Evolutionary conservation across 2,888 invertebrate species (phyloP).

Genomic region (Timema cristinae): DNA sequence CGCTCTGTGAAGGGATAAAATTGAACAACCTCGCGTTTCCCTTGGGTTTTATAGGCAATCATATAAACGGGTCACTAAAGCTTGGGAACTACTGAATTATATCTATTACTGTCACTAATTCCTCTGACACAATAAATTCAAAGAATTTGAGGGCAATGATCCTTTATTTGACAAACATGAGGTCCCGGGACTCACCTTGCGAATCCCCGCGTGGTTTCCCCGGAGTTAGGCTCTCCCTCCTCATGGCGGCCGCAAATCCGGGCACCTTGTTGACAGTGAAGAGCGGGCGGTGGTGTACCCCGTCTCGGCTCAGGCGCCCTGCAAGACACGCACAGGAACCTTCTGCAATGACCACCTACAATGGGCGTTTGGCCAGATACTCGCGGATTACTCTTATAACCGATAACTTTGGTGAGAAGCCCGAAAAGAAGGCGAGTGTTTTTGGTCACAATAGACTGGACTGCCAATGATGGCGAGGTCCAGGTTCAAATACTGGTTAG

Average conservation of each 20-base stretch:
- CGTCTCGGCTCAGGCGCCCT: slow-evolving; percentile 23
- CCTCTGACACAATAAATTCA: too few relatives aligned
- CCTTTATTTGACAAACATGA: too few relatives aligned
- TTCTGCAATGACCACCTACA: not conserved
- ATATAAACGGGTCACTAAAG: too few relatives aligned
- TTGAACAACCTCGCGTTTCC: not conserved
- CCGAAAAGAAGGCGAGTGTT: too few relatives aligned
- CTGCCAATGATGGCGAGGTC: too few relatives aligned
- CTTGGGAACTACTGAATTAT: too few relatives aligned
- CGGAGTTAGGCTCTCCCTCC: slow-evolving; percentile 41
- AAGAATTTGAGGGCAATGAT: too few relatives aligned
- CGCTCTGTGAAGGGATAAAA: not conserved
- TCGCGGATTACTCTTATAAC: too few relatives aligned
- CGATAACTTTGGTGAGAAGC: too few relatives aligned
- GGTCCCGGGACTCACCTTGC: slow-evolving; percentile 22
- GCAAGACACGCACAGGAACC: slow-evolving; percentile 9
- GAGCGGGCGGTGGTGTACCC: slow-evolving; percentile 40
- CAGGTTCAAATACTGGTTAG: too few relatives aligned
- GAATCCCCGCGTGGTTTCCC: slow-evolving; percentile 26
- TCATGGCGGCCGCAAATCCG: slow-evolving; percentile 45
- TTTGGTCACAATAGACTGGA: too few relatives aligned
- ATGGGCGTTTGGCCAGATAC: not conserved
- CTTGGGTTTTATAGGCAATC: not conserved
- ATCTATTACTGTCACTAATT: too few relatives aligned
- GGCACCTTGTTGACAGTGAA: slow-evolving; percentile 44